Conservation (phyloP, 1,140 invertebrate species). For the Leptinotarsa defecta region DNA sequence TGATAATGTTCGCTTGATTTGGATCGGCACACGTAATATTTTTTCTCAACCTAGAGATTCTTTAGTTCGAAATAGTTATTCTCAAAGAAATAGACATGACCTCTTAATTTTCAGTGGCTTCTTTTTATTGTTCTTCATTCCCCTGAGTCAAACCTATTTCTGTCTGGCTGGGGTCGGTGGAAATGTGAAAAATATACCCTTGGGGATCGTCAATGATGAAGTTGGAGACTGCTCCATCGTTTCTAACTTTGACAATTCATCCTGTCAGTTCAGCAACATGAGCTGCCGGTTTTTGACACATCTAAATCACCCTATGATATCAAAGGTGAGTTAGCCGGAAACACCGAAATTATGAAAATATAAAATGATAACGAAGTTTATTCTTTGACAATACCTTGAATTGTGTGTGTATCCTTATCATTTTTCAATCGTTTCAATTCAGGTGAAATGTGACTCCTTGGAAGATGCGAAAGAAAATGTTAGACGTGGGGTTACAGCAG, state of each 20-base stretch:
- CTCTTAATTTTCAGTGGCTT: conserved; percentile 65
- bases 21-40: too few relatives aligned
- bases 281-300: conserved; percentile 63
- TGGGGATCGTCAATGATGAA: conserved; percentile 81
- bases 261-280: conserved; percentile 61
- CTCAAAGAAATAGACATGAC: too few relatives aligned
- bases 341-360: too few relatives aligned
- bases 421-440: neutral
- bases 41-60: too few relatives aligned
- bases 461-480: conserved; percentile 67
- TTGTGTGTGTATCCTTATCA: too few relatives aligned
- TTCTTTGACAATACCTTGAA: too few relatives aligned
- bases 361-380: too few relatives aligned
- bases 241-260: conserved; percentile 44
- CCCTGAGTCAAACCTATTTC: conserved; percentile 75
- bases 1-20: too few relatives aligned
- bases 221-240: conserved; percentile 42
- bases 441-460: conserved; percentile 51
- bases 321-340: conserved; percentile 50
- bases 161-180: conserved; percentile 82
- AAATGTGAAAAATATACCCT: conserved; percentile 70
- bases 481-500: conserved; percentile 66
- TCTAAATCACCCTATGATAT: conserved; percentile 58
- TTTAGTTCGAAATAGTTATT: neutral
- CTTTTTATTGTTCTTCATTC: conserved; percentile 80